Evolutionary conservation across 2,888 invertebrate genomes (phyloP).

Genomic region (Campoletis raptor): DNA sequence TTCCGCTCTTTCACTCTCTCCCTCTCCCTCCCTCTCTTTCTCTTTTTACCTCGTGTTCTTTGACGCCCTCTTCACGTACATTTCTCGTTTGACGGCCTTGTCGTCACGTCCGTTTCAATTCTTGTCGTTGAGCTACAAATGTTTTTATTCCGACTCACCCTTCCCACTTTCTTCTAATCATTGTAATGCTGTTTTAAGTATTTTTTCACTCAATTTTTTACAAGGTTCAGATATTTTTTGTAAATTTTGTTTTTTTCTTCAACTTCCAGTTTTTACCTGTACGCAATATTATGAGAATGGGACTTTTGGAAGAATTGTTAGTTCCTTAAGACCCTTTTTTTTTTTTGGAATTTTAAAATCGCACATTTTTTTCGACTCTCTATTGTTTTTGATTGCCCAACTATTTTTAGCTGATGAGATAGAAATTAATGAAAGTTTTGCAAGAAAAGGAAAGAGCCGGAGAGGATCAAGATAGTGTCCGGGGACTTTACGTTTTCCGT

Average conservation of each 20-base stretch:
- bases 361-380: background rate
- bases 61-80: slow-evolving; percentile 35
- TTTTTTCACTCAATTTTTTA: background rate
- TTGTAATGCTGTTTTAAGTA: slow-evolving; percentile 3
- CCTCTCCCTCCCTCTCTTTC: slow-evolving; percentile 12
- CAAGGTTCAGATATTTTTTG: background rate
- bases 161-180: background rate
- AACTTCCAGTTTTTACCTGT: background rate
- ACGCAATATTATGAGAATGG: background rate
- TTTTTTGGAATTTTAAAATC: background rate
- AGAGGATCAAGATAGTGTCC: slow-evolving; percentile 54
- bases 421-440: slow-evolving; percentile 31
- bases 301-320: background rate
- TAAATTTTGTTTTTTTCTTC: background rate
- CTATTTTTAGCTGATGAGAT: slow-evolving; percentile 28
- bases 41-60: slow-evolving; percentile 2
- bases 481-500: slow-evolving; percentile 56
- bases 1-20: slow-evolving; percentile 21
- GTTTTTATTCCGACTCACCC: slow-evolving; percentile 1
- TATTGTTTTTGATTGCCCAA: background rate
- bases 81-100: slow-evolving; percentile 43
- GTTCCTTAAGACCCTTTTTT: too few relatives aligned
- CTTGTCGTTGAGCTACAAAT: slow-evolving; percentile 38
- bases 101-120: slow-evolving; percentile 38
- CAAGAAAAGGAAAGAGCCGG: slow-evolving; percentile 41